Percentiles rank a stretch among this genome's conserved stretches.
phyloP scores from a whole-genome alignment of 2,888 invertebrate species.

The Lasioglossum figueresi region DNA sequence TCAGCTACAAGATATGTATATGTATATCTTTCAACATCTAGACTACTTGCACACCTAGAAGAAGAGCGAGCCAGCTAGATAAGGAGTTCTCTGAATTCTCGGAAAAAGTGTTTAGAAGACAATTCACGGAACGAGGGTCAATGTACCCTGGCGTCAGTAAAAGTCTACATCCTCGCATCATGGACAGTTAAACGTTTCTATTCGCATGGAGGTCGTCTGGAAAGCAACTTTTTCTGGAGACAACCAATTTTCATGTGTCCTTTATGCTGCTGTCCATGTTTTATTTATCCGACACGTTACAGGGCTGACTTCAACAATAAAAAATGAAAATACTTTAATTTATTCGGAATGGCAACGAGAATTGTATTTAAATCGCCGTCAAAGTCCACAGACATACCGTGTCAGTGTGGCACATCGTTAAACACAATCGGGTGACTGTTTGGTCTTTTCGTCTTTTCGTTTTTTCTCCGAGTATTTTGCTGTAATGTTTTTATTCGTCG shows the following conservation, averaged over 20 bases:
- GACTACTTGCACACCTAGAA: neutral
- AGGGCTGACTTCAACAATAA: neutral
- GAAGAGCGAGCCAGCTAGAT: neutral
- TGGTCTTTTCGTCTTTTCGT: neutral
- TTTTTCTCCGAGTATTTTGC: neutral
- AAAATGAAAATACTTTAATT: neutral
- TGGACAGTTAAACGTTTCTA: neutral
- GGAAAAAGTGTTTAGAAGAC: neutral
- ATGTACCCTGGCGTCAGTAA: constrained; percentile 9
- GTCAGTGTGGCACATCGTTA: neutral
- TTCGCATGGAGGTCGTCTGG: neutral
- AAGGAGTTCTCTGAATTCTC: neutral
- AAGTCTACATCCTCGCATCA: neutral
- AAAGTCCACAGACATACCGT: neutral
- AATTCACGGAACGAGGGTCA: constrained; percentile 26
- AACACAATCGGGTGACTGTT: neutral
- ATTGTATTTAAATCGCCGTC: neutral
- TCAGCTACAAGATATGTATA: neutral
- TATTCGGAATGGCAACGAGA: neutral
- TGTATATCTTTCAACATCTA: neutral
- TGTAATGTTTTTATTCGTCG: neutral
- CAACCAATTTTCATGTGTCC: neutral
- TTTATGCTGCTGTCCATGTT: neutral
- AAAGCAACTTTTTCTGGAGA: neutral
- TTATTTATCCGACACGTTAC: neutral